Evolutionary conservation across 2,113 vertebrate genomes (phyloP).

Genomic region (Tinamus guttatus): DNA sequence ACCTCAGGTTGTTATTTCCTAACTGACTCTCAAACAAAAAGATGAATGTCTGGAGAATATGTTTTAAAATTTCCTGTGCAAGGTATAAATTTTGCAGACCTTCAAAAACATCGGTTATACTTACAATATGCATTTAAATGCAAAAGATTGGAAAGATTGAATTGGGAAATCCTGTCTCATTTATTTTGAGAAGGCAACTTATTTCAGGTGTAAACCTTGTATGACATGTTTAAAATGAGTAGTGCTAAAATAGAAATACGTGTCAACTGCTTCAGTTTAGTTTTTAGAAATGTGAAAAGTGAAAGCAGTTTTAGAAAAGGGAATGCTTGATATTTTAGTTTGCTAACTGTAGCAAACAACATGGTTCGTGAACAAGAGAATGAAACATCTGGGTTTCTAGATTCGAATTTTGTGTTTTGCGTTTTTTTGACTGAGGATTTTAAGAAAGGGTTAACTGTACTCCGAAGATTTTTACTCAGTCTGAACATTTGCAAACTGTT

Average conservation of each 20-base stretch:
- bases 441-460: background rate
- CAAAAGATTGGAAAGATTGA: slow-evolving; percentile 19
- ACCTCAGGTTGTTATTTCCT: background rate
- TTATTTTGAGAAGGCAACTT: background rate
- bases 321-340: background rate
- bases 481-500: background rate
- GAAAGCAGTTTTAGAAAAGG: background rate
- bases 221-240: slow-evolving; percentile 15
- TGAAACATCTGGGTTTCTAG: background rate
- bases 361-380: background rate
- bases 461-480: background rate
- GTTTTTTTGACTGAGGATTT: background rate
- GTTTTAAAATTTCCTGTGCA: background rate
- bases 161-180: slow-evolving; percentile 6
- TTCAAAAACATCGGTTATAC: slow-evolving; percentile 6
- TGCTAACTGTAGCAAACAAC: background rate
- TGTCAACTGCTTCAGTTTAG: background rate
- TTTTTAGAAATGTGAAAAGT: background rate
- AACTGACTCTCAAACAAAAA: background rate
- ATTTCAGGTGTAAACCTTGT: slow-evolving; percentile 13
- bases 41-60: background rate
- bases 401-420: background rate
- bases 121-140: background rate
- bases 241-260: background rate
- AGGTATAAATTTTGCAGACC: background rate